Percentiles rank a stretch among this genome's conserved stretches.
Evolutionary conservation across 2,888 invertebrate genomes (phyloP).

Genomic region (Gymnosoma rotundatum): DNA sequence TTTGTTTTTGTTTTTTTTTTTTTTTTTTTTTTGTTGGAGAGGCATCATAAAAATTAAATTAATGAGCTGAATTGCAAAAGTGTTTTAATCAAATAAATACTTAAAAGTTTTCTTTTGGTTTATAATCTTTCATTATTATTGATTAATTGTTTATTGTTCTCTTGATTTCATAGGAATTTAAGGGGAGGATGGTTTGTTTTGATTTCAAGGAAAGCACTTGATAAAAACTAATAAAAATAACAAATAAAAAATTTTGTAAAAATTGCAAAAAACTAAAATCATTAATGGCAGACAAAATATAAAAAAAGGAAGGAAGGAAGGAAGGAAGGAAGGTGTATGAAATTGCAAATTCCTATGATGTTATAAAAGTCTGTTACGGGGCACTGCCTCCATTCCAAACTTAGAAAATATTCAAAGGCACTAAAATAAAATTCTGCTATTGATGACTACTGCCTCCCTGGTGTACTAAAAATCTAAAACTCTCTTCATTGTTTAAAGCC

Average conservation of each 20-base stretch:
- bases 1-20: neutral
- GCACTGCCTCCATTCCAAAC: too few relatives aligned
- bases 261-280: slow-evolving; percentile 21
- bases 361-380: too few relatives aligned
- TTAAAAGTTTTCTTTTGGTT: slow-evolving; percentile 11
- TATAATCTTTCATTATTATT: slow-evolving; percentile 36
- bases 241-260: slow-evolving; percentile 8
- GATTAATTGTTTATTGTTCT: slow-evolving; percentile 49
- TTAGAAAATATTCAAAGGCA: too few relatives aligned
- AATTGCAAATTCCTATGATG: too few relatives aligned
- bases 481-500: too few relatives aligned
- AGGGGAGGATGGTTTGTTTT: slow-evolving; percentile 38
- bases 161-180: slow-evolving; percentile 41
- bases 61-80: slow-evolving; percentile 26
- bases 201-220: slow-evolving; percentile 50
- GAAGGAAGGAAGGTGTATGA: too few relatives aligned
- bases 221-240: slow-evolving; percentile 32
- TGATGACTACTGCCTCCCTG: too few relatives aligned
- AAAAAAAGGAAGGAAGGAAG: too few relatives aligned
- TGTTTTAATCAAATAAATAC: slow-evolving; percentile 28
- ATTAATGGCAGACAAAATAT: too few relatives aligned
- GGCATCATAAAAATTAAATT: slow-evolving; percentile 51
- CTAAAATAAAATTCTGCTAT: too few relatives aligned
- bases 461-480: too few relatives aligned
- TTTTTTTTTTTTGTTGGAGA: neutral